Conservation (phyloP, 2,113 vertebrate genomes). For the Muntiacus reevesi region DNA sequence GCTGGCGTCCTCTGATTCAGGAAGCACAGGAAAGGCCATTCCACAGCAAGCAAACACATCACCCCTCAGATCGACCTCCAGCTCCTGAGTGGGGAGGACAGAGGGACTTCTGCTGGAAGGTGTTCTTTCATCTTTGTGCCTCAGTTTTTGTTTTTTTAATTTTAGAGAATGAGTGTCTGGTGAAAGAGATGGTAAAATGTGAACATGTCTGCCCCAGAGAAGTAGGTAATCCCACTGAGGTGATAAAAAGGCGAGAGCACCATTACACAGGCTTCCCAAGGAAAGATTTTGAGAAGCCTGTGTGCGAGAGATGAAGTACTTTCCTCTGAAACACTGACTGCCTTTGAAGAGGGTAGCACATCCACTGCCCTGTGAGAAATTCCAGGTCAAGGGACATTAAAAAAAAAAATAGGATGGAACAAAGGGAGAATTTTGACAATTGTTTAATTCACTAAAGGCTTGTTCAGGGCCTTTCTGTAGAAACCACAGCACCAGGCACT, state of each 20-base stretch:
- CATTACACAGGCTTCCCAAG: fast-evolving
- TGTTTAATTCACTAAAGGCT: neutral
- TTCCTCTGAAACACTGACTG: neutral
- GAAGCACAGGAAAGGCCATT: neutral
- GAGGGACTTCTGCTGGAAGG: neutral
- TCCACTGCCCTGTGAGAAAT: neutral
- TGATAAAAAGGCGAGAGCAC: neutral
- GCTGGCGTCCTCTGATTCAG: neutral
- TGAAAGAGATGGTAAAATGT: neutral
- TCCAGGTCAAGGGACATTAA: neutral
- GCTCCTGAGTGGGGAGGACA: neutral
- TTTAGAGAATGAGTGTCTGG: neutral
- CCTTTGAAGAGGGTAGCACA: neutral
- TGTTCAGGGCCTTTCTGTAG: neutral
- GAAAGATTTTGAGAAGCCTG: neutral
- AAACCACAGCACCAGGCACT: neutral
- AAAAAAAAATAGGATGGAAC: neutral
- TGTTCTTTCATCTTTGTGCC: neutral
- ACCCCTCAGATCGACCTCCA: neutral
- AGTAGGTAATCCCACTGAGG: neutral
- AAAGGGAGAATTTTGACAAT: neutral
- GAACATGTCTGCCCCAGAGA: neutral
- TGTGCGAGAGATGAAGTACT: neutral
- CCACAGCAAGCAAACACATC: no score
- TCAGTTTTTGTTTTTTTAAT: neutral